These are phyloP conservation scores for Sprattus sprattus DNA, from an alignment of 2,113 vertebrate species.

Conservation along the genomic window DNA sequence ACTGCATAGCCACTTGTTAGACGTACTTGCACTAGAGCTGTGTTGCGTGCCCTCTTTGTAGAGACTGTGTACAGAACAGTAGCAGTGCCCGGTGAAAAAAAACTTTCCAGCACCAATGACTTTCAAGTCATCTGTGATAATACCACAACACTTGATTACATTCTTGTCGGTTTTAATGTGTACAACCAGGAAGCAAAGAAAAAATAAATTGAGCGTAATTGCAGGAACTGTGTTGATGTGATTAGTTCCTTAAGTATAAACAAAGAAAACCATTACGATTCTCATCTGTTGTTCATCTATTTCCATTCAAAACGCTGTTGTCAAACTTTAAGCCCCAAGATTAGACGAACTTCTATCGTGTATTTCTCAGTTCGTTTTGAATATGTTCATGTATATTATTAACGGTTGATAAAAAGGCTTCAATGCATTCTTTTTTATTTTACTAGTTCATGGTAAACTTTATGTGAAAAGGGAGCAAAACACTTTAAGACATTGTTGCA, in stretches of 20 bases:
- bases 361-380: not conserved
- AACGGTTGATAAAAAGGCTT: not conserved
- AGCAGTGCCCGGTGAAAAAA: constrained; percentile 30
- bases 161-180: constrained; percentile 51
- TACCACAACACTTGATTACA: constrained; percentile 49
- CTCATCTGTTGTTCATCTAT: constrained; percentile 64
- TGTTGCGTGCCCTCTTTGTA: not conserved
- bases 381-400: not conserved
- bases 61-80: constrained; percentile 24
- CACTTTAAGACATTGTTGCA: not conserved
- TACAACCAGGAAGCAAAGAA: constrained; percentile 61
- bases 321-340: constrained; percentile 40
- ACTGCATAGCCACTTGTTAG: not conserved
- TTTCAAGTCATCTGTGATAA: constrained; percentile 51
- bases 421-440: no score
- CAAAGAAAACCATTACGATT: constrained; percentile 66
- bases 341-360: not conserved
- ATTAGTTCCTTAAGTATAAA: constrained; percentile 68
- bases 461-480: not conserved
- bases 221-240: constrained; percentile 68
- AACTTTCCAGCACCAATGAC: constrained; percentile 43
- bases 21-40: not conserved
- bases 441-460: not conserved
- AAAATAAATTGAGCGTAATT: constrained; percentile 73
- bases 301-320: constrained; percentile 47